These are phyloP conservation scores for Taenaris catops DNA, from an alignment of 2,888 invertebrate genomes.

Conservation along the genomic window DNA sequence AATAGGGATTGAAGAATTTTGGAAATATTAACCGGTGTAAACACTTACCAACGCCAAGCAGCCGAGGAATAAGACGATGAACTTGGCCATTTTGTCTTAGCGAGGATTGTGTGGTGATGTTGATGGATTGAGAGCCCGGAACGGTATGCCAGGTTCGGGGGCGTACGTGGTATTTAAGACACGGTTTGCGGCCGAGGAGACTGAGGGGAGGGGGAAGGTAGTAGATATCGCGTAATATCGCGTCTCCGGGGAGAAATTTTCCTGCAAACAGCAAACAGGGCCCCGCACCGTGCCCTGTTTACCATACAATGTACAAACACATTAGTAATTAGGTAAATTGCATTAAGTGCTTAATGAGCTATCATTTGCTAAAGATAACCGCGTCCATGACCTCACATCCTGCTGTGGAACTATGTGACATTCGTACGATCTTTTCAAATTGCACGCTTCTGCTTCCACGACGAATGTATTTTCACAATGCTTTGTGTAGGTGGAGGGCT, in stretches of 20 bases:
- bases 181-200: slow-evolving; percentile 12
- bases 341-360: slow-evolving; percentile 14
- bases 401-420: background rate
- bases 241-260: slow-evolving; percentile 26
- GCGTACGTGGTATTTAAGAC: slow-evolving; percentile 32
- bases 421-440: background rate
- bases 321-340: slow-evolving; percentile 25
- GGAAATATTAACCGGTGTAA: background rate
- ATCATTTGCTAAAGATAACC: slow-evolving; percentile 9
- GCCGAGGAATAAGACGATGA: slow-evolving; percentile 45
- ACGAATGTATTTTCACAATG: too few relatives aligned
- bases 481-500: too few relatives aligned
- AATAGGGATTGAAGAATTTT: too few relatives aligned
- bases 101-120: slow-evolving; percentile 33
- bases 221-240: slow-evolving; percentile 15
- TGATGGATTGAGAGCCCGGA: slow-evolving; percentile 34
- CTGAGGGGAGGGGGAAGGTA: slow-evolving; percentile 15
- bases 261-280: slow-evolving; percentile 28
- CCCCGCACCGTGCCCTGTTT: slow-evolving; percentile 31
- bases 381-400: slow-evolving; percentile 15
- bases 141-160: slow-evolving; percentile 16
- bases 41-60: slow-evolving; percentile 60
- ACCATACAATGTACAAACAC: slow-evolving; percentile 24
- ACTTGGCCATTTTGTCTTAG: slow-evolving; percentile 44
- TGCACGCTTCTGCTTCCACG: background rate